phyloP scores from a whole-genome alignment of 1,140 invertebrate species.

The Aporrectodea caliginosa region DNA sequence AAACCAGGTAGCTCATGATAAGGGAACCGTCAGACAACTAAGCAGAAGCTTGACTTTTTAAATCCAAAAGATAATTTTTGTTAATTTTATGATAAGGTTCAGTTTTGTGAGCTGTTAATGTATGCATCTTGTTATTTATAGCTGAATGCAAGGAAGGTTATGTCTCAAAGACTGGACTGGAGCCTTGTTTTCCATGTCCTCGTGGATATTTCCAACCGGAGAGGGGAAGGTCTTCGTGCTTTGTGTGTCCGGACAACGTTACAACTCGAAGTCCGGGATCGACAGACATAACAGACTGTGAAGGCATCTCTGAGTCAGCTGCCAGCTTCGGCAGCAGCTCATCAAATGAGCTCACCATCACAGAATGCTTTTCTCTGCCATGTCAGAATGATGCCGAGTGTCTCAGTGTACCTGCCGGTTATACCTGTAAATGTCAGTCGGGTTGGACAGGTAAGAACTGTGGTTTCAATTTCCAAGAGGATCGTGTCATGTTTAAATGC shows the following conservation, averaged over 20 bases:
- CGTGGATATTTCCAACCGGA: slow-evolving; percentile 68
- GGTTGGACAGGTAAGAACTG: slow-evolving; percentile 59
- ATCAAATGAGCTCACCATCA: slow-evolving; percentile 32
- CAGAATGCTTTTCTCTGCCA: slow-evolving; percentile 43
- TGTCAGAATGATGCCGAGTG: slow-evolving; percentile 41
- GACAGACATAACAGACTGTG: slow-evolving; percentile 33
- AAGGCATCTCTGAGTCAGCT: background rate
- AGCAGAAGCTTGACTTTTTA: no score
- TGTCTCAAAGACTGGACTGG: slow-evolving; percentile 89
- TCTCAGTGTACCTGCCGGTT: slow-evolving; percentile 16
- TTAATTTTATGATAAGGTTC: background rate
- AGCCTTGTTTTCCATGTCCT: slow-evolving; percentile 91
- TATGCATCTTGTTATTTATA: slow-evolving; percentile 49
- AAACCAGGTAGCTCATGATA: no score
- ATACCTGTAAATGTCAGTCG: slow-evolving; percentile 67
- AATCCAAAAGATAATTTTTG: background rate
- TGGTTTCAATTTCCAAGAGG: no score
- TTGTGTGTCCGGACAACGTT: slow-evolving; percentile 47
- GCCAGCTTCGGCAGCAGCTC: slow-evolving; percentile 4
- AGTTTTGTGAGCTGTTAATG: background rate
- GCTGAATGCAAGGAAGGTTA: slow-evolving; percentile 84
- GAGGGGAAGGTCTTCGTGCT: slow-evolving; percentile 54
- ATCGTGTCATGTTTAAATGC: no score
- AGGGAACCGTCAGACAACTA: no score
- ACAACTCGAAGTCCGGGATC: slow-evolving; percentile 42